Base-by-base conservation (phyloP, 2,113 vertebrate genomes). In the Ranitomeya variabilis region DNA sequence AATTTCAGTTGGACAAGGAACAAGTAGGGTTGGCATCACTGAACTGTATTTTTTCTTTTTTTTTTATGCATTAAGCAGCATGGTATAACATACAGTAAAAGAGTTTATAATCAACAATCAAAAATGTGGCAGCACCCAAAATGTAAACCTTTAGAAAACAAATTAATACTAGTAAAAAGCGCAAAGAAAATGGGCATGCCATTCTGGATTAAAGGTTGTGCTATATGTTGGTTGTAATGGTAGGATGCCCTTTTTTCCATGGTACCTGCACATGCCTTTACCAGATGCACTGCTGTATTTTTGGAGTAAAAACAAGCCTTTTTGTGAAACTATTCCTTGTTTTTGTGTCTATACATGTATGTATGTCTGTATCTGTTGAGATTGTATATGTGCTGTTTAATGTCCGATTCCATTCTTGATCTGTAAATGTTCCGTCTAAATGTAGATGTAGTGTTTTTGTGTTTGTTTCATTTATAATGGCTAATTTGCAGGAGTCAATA, bases 211-310 rank as follows among this genome's bases (percentile, higher is more conserved):
- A 81, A 80, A 60, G 55, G 12, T 19, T 60, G 79, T 81, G 55
- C 16, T 37, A 18, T 37, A 23, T 23, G 21, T 23, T 55, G 77
- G 21, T 55, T 52, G 77, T 19, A 18, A 8, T 52, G 52, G n/a
- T 51, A 9, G 51, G 1, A n/a, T 51, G 26, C 64, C 21, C 18
- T 12, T 23, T 4, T 52, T n/a, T 21, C 64, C 45, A 51, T 21
- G 7, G 18, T 71, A 62, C 79, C 67, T 69, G 18, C 78, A 87
- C n/a, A 62, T 51, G 16, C 54, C 79, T 64, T 83, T 66, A 79
- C 21, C 37, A 92, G 91, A 91, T 91, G 90, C 9, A 86, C 92
- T 95, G 94, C 94, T 94, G 92, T 94, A 92, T 94, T 95, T 96
- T 94, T 91, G 91, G 51, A 93, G 92, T 93, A 91, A 94, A 60